Evolutionary conservation across 2,113 vertebrate species (phyloP), one percentile per base, ranked within the genome.

Genomic region (Thamnaconus septentrionalis): DNA sequence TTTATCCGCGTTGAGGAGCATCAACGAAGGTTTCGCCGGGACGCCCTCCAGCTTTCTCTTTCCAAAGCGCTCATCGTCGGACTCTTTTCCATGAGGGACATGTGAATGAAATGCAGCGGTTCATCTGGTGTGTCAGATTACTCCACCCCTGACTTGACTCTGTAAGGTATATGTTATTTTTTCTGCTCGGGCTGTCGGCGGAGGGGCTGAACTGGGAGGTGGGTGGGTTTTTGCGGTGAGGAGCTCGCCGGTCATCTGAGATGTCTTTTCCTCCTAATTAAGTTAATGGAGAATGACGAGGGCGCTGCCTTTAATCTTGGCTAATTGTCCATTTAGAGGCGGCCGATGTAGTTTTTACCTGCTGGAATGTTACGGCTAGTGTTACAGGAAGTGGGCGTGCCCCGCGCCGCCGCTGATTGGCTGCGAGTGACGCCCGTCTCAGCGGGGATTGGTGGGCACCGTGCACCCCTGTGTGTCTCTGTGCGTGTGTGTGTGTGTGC

Each of bases 261-360:
- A 87, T 74, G 81, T 73, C 79, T 87, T 85, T 88, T 88, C 88
- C 88, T 88, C 82, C 80, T 76, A 77, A 88, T 86, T 75, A 81
- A 86, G 71, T 76, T 86, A 83, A 90, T 85, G 84, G 75, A 75
- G 85, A 87, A 85, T 87, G 85, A 83, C 47, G 82, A 90, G 82
- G 78, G 83, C 76, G 45, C 66, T 57, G 75, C 80, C 87, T 90
- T 91, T 91, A 85, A 91, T 92, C 89, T 90, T 79, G 65, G 66
- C 64, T 85, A 87, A 89, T 92, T 90, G 87, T 90, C 88, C 86
- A 84, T 83, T 87, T 81, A 81, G 84, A 81, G 86, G 75, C 72
- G 70, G 78, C 78, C 76, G 87, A 79, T 66, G 74, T 75, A 84
- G 86, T 89, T 88, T 31, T 31, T 85, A 86, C 81, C 85, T 85